phyloP scores from a whole-genome alignment of 2,113 vertebrate species.

The Melanostigma gelatinosum region DNA sequence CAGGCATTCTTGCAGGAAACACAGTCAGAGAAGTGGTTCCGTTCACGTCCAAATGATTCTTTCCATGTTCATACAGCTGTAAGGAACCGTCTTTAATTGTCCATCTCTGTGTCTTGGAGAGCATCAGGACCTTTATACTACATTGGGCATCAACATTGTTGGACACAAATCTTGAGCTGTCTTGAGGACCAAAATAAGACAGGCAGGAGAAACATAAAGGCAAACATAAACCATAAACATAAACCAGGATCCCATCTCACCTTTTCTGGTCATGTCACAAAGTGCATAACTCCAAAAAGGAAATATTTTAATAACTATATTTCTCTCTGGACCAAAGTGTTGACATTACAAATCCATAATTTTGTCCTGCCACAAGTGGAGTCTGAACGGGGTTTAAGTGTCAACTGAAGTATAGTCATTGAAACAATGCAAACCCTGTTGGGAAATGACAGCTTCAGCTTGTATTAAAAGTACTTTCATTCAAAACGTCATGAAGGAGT shows the following conservation, averaged over 20 bases:
- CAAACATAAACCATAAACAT: background rate
- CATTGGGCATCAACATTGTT: background rate
- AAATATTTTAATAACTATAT: no score
- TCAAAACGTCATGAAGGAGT: background rate
- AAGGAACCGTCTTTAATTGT: background rate
- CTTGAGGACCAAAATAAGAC: background rate
- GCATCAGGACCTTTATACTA: background rate
- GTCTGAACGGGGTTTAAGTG: no score
- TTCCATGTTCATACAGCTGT: background rate
- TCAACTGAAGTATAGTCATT: no score
- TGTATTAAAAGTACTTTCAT: background rate
- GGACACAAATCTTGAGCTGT: background rate
- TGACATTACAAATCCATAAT: no score
- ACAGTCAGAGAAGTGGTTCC: background rate
- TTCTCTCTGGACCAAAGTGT: no score
- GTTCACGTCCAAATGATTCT: background rate
- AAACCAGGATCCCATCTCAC: background rate
- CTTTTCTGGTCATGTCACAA: background rate
- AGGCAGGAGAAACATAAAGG: background rate
- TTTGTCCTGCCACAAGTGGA: no score
- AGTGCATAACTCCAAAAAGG: no score
- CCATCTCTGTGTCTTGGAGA: background rate
- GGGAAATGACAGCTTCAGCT: no score
- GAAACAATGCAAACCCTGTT: no score
- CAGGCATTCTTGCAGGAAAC: background rate